Evolutionary conservation across 1,140 invertebrate species (phyloP).

Genomic region (Cyrtorhinus lividipennis): DNA sequence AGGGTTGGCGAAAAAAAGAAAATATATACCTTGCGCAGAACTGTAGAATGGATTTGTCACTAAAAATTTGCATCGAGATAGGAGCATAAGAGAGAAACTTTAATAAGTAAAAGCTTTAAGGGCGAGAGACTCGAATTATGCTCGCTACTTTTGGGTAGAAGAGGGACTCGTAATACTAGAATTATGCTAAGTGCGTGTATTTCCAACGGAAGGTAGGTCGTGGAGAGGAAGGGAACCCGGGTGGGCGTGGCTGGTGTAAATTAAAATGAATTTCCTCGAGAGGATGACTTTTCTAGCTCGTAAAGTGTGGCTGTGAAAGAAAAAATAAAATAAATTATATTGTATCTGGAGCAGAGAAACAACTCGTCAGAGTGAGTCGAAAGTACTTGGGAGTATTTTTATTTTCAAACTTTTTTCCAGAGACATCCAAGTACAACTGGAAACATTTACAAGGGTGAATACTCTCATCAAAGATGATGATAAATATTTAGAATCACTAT

Average conservation of each 20-base stretch:
- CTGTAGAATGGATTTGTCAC: slow-evolving; percentile 1
- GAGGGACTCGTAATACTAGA: slow-evolving; percentile 6
- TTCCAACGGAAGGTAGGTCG: not conserved
- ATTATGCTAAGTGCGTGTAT: slow-evolving; percentile 4
- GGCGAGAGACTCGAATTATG: slow-evolving; percentile 1
- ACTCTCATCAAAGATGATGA: too few species aligned
- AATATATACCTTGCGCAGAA: not conserved
- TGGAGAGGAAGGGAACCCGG: not conserved
- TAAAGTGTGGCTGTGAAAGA: not conserved
- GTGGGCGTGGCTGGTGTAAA: not conserved
- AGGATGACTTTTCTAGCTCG: not conserved
- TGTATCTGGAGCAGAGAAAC: not conserved
- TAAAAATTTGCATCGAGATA: slow-evolving; percentile 4
- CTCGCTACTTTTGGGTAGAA: not conserved
- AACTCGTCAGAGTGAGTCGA: too few species aligned
- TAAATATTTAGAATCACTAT: too few species aligned
- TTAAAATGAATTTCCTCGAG: not conserved
- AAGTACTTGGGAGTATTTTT: too few species aligned
- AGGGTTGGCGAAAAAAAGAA: not conserved
- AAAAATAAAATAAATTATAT: not conserved
- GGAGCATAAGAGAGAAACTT: not conserved
- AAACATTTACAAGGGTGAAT: too few species aligned
- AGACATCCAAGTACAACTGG: too few species aligned
- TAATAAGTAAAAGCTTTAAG: slow-evolving; percentile 1
- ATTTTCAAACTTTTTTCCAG: too few species aligned